A percentile compares a stretch with the other conserved stretches of the same genome.
phyloP scores from a whole-genome alignment of 1,140 invertebrate species.

The Pachyrhynchus sulphureomaculatus region DNA sequence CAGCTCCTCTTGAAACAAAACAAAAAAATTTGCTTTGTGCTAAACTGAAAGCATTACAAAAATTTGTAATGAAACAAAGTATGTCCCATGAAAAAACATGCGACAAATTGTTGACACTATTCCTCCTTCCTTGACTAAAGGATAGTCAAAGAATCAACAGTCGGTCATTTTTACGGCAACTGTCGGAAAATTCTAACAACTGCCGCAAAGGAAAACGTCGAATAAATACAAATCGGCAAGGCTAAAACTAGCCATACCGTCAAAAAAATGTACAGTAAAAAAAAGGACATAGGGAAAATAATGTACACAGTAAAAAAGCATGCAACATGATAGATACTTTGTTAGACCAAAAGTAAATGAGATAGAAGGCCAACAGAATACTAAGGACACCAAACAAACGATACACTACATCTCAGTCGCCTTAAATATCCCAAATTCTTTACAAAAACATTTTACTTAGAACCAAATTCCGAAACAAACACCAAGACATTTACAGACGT shows the following conservation, averaged over 20 bases:
- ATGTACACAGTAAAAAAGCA: conserved; percentile 45
- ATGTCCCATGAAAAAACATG: neutral
- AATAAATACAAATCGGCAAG: conserved; percentile 14
- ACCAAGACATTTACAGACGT: neutral
- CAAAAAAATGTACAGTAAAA: conserved; percentile 26
- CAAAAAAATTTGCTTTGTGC: neutral
- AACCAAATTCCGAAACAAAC: neutral
- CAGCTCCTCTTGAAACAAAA: neutral
- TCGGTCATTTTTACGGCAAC: neutral
- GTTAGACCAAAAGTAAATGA: conserved; percentile 48
- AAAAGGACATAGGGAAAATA: conserved; percentile 28
- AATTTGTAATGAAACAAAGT: neutral
- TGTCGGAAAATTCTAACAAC: neutral
- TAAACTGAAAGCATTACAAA: neutral
- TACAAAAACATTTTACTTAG: neutral
- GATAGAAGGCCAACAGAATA: conserved; percentile 52
- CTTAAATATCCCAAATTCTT: neutral
- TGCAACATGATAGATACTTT: conserved; percentile 46
- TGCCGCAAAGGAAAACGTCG: conserved; percentile 8
- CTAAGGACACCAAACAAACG: conserved; percentile 37
- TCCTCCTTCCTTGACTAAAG: neutral
- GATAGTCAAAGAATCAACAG: neutral
- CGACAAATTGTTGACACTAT: neutral
- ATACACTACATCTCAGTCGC: conserved; percentile 19
- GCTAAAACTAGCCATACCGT: conserved; percentile 38